These are phyloP conservation scores for Escarpia spicata DNA, from an alignment of 2,888 invertebrate genomes.

Conservation along the genomic window DNA sequence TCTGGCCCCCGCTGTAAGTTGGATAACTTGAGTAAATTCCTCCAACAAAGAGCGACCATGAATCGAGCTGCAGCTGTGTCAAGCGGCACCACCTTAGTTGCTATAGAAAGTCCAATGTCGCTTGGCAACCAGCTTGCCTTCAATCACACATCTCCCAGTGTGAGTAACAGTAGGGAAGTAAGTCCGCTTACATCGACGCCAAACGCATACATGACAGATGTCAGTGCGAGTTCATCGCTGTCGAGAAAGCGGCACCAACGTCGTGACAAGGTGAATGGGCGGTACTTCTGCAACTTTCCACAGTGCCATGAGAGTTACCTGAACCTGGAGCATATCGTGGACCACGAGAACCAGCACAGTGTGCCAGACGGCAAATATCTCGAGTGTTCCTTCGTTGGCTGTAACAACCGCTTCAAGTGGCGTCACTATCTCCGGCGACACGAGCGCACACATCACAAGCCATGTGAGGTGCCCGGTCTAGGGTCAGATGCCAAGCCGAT, in stretches of 20 bases:
- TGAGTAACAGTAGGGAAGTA: not conserved
- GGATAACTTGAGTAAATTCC: conserved; percentile 5
- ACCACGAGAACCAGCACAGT: not conserved
- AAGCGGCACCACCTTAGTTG: not conserved
- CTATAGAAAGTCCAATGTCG: not conserved
- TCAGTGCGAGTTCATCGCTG: not conserved
- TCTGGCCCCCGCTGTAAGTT: not conserved
- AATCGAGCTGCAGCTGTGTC: not conserved
- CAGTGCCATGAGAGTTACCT: not conserved
- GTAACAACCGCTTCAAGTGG: not conserved
- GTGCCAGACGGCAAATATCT: not conserved
- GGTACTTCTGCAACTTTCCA: not conserved
- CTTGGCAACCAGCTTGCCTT: not conserved
- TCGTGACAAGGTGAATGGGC: not conserved
- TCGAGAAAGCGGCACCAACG: not conserved
- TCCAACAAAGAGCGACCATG: not conserved
- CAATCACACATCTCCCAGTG: not conserved
- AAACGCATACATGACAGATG: not conserved
- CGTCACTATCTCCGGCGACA: not conserved
- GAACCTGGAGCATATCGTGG: not conserved
- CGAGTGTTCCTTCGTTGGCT: not conserved
- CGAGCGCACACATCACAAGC: conserved; percentile 1
- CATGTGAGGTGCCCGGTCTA: not conserved
- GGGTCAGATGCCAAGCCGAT: not conserved
- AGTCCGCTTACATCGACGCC: not conserved